These are phyloP conservation scores for Ataeniobius toweri DNA, from an alignment of 2,797 vertebrate genomes.

Conservation along the genomic window DNA sequence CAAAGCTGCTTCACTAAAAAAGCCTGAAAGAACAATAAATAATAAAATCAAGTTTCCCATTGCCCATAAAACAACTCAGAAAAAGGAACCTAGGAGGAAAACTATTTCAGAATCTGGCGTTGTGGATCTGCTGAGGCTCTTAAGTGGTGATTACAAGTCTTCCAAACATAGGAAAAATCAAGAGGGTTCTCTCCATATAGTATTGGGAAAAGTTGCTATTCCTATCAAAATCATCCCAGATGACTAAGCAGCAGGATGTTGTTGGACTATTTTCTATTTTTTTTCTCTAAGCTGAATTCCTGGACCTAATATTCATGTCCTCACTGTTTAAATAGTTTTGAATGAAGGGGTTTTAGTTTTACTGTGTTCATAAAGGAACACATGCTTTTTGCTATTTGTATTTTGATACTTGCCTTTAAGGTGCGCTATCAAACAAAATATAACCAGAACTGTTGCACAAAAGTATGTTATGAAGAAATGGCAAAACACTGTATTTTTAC, in stretches of 20 bases:
- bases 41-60: constrained; percentile 34
- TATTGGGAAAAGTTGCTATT: constrained; percentile 81
- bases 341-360: constrained; percentile 66
- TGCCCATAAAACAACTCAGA: constrained; percentile 43
- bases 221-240: constrained; percentile 81
- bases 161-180: constrained; percentile 44
- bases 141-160: constrained; percentile 52
- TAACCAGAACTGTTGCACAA: constrained; percentile 47
- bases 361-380: constrained; percentile 18
- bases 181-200: constrained; percentile 73
- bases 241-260: constrained; percentile 47
- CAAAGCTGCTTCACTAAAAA: constrained; percentile 23
- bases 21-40: constrained; percentile 25
- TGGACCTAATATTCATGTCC: constrained; percentile 14
- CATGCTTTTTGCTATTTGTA: constrained; percentile 13
- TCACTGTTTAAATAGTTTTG: constrained; percentile 19
- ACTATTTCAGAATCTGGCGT: constrained; percentile 36
- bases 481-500: constrained; percentile 12
- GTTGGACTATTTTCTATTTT: constrained; percentile 10
- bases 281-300: not conserved
- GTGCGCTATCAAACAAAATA: constrained; percentile 32
- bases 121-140: constrained; percentile 70
- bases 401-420: constrained; percentile 23
- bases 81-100: constrained; percentile 41
- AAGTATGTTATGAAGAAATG: constrained; percentile 58